Base-by-base conservation (phyloP, 1,140 invertebrate species). In the Drosophila melanica region DNA sequence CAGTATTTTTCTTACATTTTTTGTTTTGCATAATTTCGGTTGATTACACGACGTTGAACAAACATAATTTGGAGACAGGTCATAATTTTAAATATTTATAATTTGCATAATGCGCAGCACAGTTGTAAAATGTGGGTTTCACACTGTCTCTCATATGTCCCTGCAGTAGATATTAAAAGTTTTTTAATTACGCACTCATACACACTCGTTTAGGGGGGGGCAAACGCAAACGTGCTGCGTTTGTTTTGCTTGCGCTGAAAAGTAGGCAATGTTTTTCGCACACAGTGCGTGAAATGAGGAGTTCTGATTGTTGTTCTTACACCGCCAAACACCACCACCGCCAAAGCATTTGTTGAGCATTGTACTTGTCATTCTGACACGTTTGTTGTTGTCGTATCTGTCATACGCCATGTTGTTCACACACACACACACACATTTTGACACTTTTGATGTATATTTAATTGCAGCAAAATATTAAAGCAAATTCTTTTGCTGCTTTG, bases 361-460 rank as follows among this genome's bases (percentile, higher is more conserved):
- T 64, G 35, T 58, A 67, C 48, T 18, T 66, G 64, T 63, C 54
- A 73, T n/a, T 39, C 16, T 47, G 55, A 53, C 64, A 62, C 35
- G 37, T 66, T 42, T 48, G 39, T 37, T 33, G 30, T 47, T 35
- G 64, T 37, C 27, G 45, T 42, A 68, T 72, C 54, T 84, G 81
- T 85, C 81, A 82, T 76, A 76, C 73, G 73, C 67, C 80, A 78
- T 47, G 66, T 84, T 65, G 54, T 63, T 75, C 76, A 62, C 58
- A 58, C 79, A 59, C 64, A 60, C 55, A 57, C 66, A 65, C 59
- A 60, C 50, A 51, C 64, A 70, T 42, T 78, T 71, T 82, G 71
- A 75, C 80, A 84, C 50, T 84, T 75, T 72, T 85, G 80, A 84
- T 84, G 81, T 84, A 73, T 81, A 84, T 66, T 85, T 84, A 85